Conservation (phyloP, 2,113 vertebrate genomes). For the Oryzias curvinotus region DNA sequence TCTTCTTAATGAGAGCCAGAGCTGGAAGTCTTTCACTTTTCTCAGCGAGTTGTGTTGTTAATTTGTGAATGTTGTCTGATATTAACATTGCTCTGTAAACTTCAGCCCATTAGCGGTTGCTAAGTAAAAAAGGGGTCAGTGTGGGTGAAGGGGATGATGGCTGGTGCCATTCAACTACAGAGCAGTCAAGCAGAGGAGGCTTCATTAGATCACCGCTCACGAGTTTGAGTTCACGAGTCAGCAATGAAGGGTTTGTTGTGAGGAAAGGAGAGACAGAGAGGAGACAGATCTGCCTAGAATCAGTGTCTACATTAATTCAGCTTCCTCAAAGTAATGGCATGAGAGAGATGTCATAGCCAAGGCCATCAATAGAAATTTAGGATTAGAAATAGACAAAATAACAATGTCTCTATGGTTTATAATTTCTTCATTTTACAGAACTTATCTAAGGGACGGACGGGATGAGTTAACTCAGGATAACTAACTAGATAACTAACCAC, state of each 20-base stretch:
- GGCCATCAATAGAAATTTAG: too few species aligned
- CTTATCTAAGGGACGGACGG: too few species aligned
- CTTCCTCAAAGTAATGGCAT: too few species aligned
- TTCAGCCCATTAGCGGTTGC: constrained; percentile 30
- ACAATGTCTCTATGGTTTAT: too few species aligned
- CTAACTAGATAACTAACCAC: too few species aligned
- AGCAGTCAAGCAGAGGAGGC: constrained; percentile 26
- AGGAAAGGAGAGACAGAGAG: not conserved
- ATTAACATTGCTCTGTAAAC: constrained; percentile 42
- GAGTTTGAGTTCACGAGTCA: constrained; percentile 45
- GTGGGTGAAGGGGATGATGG: constrained; percentile 36
- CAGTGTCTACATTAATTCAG: too few species aligned
- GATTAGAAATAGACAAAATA: too few species aligned
- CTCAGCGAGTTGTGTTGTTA: constrained; percentile 11
- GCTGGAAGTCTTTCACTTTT: constrained; percentile 11
- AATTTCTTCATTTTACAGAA: too few species aligned
- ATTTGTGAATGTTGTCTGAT: constrained; percentile 10
- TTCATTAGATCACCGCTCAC: constrained; percentile 61
- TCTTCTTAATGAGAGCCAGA: constrained; percentile 26
- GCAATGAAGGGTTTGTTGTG: not conserved
- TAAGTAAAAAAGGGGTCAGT: constrained; percentile 38
- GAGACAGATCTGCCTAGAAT: not conserved
- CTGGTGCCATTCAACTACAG: constrained; percentile 26
- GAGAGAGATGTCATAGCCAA: too few species aligned
- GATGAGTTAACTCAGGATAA: too few species aligned